Evolutionary conservation across 2,113 vertebrate genomes (phyloP).

Genomic region (Rhinoderma darwinii): DNA sequence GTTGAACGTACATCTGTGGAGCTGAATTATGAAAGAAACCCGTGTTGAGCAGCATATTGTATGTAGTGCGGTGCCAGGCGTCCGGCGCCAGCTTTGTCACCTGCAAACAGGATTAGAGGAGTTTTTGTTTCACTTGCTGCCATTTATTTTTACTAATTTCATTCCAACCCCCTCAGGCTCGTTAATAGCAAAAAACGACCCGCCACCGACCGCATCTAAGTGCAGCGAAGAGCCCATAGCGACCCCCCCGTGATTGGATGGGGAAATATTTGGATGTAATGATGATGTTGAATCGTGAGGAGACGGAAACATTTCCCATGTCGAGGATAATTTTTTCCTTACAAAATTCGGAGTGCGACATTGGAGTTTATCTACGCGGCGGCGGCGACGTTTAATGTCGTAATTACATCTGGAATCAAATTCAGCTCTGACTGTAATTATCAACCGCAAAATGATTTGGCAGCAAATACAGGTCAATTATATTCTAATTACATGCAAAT

Average conservation of each 20-base stretch:
- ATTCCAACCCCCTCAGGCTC: constrained; percentile 41
- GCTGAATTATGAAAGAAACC: constrained; percentile 28
- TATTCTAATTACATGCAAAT: neutral
- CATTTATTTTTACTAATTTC: constrained; percentile 28
- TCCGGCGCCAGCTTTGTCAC: constrained; percentile 43
- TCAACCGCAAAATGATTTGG: neutral
- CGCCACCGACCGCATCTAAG: constrained; percentile 1
- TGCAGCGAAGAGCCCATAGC: neutral
- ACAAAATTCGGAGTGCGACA: neutral
- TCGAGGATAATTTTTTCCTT: neutral
- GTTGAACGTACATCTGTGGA: constrained; percentile 49
- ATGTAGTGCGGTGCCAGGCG: constrained; percentile 1
- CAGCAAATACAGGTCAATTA: neutral
- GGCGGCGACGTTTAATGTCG: neutral
- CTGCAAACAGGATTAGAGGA: constrained; percentile 49
- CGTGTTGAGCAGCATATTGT: constrained; percentile 33
- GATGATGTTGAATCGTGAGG: neutral
- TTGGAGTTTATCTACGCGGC: neutral
- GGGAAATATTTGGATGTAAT: neutral
- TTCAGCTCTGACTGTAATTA: neutral
- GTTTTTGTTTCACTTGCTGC: constrained; percentile 31
- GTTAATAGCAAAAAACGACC: constrained; percentile 30
- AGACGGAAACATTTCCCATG: neutral
- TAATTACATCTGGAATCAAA: constrained; percentile 9
- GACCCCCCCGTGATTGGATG: neutral